phyloP scores from a whole-genome alignment of 2,113 vertebrate species.

The Callithrix jacchus region DNA sequence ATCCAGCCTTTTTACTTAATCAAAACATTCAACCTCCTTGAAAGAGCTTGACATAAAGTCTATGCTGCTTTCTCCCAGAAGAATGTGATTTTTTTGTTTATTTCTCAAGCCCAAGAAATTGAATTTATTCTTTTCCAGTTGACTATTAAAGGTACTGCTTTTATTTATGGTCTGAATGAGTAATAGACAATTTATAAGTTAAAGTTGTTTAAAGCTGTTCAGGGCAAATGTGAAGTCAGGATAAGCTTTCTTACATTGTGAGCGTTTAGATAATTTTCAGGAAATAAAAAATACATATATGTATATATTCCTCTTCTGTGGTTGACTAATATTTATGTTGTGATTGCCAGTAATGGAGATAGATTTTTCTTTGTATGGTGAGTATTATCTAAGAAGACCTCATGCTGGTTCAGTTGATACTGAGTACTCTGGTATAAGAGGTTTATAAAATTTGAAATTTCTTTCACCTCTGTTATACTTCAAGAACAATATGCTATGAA shows the following conservation, averaged over 20 bases:
- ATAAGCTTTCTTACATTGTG: neutral
- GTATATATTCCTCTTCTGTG: neutral
- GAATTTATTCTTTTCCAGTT: neutral
- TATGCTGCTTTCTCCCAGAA: neutral
- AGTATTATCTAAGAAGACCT: neutral
- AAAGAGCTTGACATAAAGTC: neutral
- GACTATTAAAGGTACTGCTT: neutral
- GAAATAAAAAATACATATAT: neutral
- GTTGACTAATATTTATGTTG: neutral
- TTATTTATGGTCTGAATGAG: neutral
- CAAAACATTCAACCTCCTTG: neutral
- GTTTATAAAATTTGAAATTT: neutral
- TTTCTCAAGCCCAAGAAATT: neutral
- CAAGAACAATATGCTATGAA: neutral
- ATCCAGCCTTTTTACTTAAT: constrained; percentile 63
- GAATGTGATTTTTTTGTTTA: constrained; percentile 9
- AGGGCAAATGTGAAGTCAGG: neutral
- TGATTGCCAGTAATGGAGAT: neutral
- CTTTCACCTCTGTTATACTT: neutral
- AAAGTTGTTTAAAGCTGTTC: neutral
- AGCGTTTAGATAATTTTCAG: neutral
- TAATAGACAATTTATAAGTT: neutral
- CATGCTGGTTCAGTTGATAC: neutral
- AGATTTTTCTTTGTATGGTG: neutral
- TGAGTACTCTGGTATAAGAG: neutral